Evolutionary conservation across 2,888 invertebrate genomes (phyloP).

Genomic region (Andrena haemorrhoa): DNA sequence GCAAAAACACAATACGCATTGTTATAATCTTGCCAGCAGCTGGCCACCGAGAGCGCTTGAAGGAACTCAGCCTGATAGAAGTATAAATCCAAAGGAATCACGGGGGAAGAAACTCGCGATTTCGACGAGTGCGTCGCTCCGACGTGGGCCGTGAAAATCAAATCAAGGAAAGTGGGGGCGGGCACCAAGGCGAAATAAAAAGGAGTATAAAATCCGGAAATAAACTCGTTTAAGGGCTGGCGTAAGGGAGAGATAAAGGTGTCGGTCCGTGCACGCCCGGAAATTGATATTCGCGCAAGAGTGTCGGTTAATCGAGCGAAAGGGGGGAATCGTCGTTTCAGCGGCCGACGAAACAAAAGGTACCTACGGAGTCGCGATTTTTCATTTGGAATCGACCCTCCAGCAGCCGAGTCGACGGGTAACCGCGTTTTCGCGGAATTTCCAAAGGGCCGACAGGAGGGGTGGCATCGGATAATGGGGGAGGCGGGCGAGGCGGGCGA

Average conservation of each 20-base stretch:
- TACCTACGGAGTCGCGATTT: conserved; percentile 57
- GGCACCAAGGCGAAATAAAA: conserved; percentile 44
- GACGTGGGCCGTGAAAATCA: conserved; percentile 15
- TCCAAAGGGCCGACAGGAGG: conserved; percentile 11
- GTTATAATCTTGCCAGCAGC: neutral
- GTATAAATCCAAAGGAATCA: conserved; percentile 22
- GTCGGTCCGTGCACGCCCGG: conserved; percentile 46
- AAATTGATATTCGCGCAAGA: conserved; percentile 67
- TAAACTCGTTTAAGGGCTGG: conserved; percentile 30
- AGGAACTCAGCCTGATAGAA: neutral
- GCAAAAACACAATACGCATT: neutral
- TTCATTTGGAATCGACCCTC: conserved; percentile 65
- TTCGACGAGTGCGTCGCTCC: neutral
- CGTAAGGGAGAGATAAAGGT: conserved; percentile 40
- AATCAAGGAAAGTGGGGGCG: conserved; percentile 38
- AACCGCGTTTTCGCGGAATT: conserved; percentile 59
- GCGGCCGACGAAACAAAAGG: conserved; percentile 60
- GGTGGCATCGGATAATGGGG: conserved; percentile 14
- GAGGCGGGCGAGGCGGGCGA: conserved; percentile 15
- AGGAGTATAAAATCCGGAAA: conserved; percentile 43
- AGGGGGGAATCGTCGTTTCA: conserved; percentile 47
- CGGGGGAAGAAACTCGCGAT: conserved; percentile 21
- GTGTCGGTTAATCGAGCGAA: conserved; percentile 66
- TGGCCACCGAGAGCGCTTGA: neutral
- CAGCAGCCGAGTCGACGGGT: conserved; percentile 59